Evolutionary conservation across 2,888 invertebrate genomes (phyloP).

Genomic region (Scaptomyza tumidula): DNA sequence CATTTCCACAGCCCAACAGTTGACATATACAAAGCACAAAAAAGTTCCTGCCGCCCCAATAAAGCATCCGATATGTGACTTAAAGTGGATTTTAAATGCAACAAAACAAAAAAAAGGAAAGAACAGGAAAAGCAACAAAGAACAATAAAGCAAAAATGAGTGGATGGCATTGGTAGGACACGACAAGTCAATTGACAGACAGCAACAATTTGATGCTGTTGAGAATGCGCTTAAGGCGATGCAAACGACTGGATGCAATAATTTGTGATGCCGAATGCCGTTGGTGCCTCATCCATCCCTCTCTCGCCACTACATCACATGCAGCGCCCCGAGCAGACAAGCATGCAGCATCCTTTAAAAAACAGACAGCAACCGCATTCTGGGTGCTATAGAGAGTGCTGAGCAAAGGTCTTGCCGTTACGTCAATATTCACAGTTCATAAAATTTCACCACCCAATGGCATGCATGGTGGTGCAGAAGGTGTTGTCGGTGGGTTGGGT

Average conservation of each 20-base stretch:
- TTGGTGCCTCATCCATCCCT: slow-evolving; percentile 16
- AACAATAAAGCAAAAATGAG: neutral
- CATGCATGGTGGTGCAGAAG: neutral
- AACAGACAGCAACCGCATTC: slow-evolving; percentile 21
- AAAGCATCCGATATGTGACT: slow-evolving; percentile 17
- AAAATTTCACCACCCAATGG: slow-evolving; percentile 52
- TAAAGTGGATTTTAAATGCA: slow-evolving; percentile 4
- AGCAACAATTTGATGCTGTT: slow-evolving; percentile 43
- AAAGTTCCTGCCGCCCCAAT: neutral
- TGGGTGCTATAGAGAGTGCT: slow-evolving; percentile 2
- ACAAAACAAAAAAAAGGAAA: neutral
- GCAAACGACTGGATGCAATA: slow-evolving; percentile 66
- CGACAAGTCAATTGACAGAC: slow-evolving; percentile 65
- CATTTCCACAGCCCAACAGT: neutral
- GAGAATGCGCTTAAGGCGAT: slow-evolving; percentile 36
- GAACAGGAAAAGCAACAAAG: neutral
- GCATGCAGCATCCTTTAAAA: slow-evolving; percentile 37
- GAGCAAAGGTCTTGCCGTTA: slow-evolving; percentile 38
- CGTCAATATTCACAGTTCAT: slow-evolving; percentile 75
- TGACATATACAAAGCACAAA: neutral
- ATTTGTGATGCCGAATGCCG: slow-evolving; percentile 58
- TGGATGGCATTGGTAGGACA: slow-evolving; percentile 31
- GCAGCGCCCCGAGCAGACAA: slow-evolving; percentile 25
- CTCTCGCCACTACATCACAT: slow-evolving; percentile 10
- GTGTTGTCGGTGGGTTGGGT: neutral